phyloP scores from a whole-genome alignment of 2,113 vertebrate genomes.

The Protomyctophum bolini region DNA sequence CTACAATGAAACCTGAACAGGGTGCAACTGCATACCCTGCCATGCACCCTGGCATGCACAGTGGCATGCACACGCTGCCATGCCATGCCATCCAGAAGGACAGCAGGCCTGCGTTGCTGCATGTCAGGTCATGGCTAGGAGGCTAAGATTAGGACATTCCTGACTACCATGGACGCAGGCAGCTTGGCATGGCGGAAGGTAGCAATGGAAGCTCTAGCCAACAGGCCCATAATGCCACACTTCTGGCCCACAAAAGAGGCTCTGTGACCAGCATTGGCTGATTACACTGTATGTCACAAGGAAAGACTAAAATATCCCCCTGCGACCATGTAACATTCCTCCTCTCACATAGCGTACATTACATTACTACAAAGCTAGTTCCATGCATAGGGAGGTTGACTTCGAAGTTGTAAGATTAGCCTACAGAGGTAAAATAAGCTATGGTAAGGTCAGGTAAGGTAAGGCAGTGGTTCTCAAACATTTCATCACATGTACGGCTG shows the following conservation, averaged over 20 bases:
- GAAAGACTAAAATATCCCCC: conserved; percentile 43
- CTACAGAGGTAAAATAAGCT: neutral
- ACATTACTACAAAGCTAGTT: conserved; percentile 50
- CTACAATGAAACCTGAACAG: conserved; percentile 57
- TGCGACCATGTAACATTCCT: conserved; percentile 36
- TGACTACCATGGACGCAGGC: conserved; percentile 45
- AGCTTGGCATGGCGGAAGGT: conserved; percentile 46
- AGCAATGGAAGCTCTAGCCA: conserved; percentile 36
- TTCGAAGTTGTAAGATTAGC: neutral
- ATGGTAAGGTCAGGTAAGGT: neutral
- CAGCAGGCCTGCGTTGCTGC: conserved; percentile 57
- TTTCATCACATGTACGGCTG: no score
- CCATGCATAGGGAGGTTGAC: conserved; percentile 13
- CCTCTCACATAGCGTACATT: conserved; percentile 52
- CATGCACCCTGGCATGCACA: no score
- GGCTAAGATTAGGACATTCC: conserved; percentile 70
- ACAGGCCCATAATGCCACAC: conserved; percentile 47
- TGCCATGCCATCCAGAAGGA: conserved; percentile 46
- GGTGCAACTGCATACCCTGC: neutral
- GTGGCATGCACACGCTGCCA: conserved; percentile 5
- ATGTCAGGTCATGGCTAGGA: conserved; percentile 61
- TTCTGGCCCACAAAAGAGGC: conserved; percentile 39
- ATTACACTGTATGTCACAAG: conserved; percentile 43
- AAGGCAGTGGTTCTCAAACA: neutral
- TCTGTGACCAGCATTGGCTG: conserved; percentile 28